Base-by-base conservation (phyloP, 2,113 vertebrate genomes). In the Hoplias malabaricus region DNA sequence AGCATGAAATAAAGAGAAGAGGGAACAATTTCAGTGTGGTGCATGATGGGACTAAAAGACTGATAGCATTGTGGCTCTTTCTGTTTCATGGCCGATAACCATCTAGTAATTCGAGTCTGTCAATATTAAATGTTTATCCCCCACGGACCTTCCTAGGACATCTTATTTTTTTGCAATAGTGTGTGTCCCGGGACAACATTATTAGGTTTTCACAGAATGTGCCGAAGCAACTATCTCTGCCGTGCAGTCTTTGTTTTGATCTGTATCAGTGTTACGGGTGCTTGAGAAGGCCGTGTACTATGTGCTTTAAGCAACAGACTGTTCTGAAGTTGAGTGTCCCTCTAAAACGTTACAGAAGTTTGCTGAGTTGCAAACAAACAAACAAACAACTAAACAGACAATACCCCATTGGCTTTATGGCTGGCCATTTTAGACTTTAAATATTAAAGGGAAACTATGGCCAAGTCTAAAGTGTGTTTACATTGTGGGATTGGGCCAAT, bases 71-170 rank as follows among this genome's bases (percentile, higher is more conserved):
- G 31, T 31, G 59, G 33, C 16, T 33, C 57, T 16, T 59, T 36
- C 8, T 63, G 59, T 63, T 63, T 21, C 31, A 63, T 8, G n/a
- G 16, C 33, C 36, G 59, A 63, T 63, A 63, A 9, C 59, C 34
- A 63, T 63, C 59, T n/a, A 61, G 27, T 29, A 27, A 63, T 36
- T 63, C 59, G 2, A 33, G 33, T 63, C 59, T 36, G 59, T 63
- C 31, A 36, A 63, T 63, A 63, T 63, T 36, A 36, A 63, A 63
- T 63, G 59, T 63, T 63, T 63, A 34, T 63, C 59, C 5, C 36
- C 31, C 33, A 63, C 10, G 33, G 34, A 36, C 59, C 59, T 63
- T 36, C 19, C 33, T 63, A 63, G 59, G 31, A 63, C 59, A 63
- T 63, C 59, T 63, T 21, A 63, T 21, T 53, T 53, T n/a, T 53